Conservation (phyloP, 2,797 vertebrate species). For the Enteromius unitaeniatus region DNA sequence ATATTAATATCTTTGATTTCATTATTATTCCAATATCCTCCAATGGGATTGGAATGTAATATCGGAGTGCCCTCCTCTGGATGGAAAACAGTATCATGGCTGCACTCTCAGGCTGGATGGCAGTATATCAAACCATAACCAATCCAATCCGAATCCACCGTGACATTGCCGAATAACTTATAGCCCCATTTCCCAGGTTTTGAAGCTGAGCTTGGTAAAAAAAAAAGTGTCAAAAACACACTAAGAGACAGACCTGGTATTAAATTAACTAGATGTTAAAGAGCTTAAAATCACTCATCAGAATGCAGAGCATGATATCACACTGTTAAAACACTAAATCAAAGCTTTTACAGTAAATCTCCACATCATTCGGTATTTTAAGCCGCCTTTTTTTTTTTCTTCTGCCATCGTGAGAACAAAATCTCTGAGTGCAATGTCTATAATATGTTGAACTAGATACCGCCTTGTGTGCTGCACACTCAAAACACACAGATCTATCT, state of each 20-base stretch:
- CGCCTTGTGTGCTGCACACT: slow-evolving; percentile 13
- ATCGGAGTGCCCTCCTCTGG: slow-evolving; percentile 60
- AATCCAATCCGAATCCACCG: slow-evolving; percentile 12
- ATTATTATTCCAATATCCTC: slow-evolving; percentile 44
- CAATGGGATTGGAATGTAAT: slow-evolving; percentile 41
- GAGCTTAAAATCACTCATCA: slow-evolving; percentile 34
- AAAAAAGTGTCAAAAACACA: slow-evolving; percentile 23
- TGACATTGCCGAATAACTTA: slow-evolving; percentile 22
- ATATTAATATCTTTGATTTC: slow-evolving; percentile 42
- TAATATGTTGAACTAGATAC: background rate
- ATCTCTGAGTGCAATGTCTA: background rate
- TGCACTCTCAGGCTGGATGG: slow-evolving; percentile 9
- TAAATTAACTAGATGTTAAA: slow-evolving; percentile 41
- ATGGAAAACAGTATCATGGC: slow-evolving; percentile 36
- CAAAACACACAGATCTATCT: slow-evolving; percentile 28
- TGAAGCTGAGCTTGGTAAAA: slow-evolving; percentile 14
- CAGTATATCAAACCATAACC: slow-evolving; percentile 31
- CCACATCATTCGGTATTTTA: background rate
- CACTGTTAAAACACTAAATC: slow-evolving; percentile 24
- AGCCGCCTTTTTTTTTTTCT: background rate
- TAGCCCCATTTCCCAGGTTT: background rate
- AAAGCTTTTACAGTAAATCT: slow-evolving; percentile 20
- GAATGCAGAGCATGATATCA: background rate
- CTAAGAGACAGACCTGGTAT: slow-evolving; percentile 11
- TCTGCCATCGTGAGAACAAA: background rate